These are phyloP conservation scores for Caenorhabditis imperialis DNA, from an alignment of 2,888 invertebrate species.

Conservation along the genomic window DNA sequence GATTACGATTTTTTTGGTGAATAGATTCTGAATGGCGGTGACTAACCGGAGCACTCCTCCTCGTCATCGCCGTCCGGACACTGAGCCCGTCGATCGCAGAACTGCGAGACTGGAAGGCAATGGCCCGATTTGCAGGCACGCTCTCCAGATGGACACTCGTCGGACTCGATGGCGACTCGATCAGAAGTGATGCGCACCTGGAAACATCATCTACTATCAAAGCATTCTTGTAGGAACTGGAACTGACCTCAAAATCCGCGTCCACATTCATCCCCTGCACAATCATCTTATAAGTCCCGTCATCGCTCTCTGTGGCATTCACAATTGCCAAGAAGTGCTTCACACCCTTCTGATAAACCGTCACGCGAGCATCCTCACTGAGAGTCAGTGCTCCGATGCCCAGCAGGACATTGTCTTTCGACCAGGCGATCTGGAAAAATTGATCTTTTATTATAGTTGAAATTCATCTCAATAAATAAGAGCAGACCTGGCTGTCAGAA, in stretches of 20 bases:
- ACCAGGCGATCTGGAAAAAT: constrained; percentile 63
- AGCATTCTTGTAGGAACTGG: not conserved
- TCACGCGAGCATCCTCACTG: constrained; percentile 54
- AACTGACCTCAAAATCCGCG: constrained; percentile 57
- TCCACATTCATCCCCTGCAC: constrained; percentile 66
- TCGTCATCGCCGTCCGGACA: constrained; percentile 73
- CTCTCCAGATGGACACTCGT: constrained; percentile 67
- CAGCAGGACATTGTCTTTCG: constrained; percentile 48
- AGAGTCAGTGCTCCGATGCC: constrained; percentile 57
- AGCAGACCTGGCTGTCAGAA: constrained; percentile 54
- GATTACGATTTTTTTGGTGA: not conserved
- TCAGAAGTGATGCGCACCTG: constrained; percentile 63
- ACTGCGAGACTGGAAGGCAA: constrained; percentile 65
- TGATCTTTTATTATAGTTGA: too few species aligned
- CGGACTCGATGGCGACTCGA: constrained; percentile 48
- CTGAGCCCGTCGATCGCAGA: constrained; percentile 68
- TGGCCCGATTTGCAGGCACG: constrained; percentile 70
- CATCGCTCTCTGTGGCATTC: constrained; percentile 58
- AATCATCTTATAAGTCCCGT: constrained; percentile 63
- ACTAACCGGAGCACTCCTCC: constrained; percentile 61
- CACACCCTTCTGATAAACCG: constrained; percentile 59
- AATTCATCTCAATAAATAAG: too few species aligned
- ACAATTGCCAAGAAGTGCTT: constrained; percentile 62
- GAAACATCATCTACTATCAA: constrained; percentile 2
- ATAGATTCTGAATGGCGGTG: not conserved